Evolutionary conservation across 2,888 invertebrate species (phyloP).

Genomic region (Bembecia ichneumoniformis): DNA sequence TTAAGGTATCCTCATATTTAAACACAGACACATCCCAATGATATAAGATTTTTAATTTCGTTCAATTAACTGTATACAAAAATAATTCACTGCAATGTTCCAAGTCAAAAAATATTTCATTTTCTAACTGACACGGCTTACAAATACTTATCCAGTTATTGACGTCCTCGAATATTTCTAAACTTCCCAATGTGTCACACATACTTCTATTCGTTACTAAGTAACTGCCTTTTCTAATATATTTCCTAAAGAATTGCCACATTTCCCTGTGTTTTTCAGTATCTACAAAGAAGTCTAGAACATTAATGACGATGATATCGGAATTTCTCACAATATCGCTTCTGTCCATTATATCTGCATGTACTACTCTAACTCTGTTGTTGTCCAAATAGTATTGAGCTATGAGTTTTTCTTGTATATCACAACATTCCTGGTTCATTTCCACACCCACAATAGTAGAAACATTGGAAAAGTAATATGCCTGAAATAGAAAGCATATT

Average conservation of each 20-base stretch:
- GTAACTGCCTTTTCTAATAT: slow-evolving; percentile 68
- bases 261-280: slow-evolving; percentile 70
- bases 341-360: slow-evolving; percentile 72
- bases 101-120: slow-evolving; percentile 55
- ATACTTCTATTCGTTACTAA: slow-evolving; percentile 74
- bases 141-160: slow-evolving; percentile 60
- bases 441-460: slow-evolving; percentile 77
- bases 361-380: slow-evolving; percentile 66
- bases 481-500: slow-evolving; percentile 53
- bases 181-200: slow-evolving; percentile 56
- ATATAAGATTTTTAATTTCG: slow-evolving; percentile 4
- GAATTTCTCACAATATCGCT: slow-evolving; percentile 66
- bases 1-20: no score
- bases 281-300: slow-evolving; percentile 78
- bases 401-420: slow-evolving; percentile 73
- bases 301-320: slow-evolving; percentile 77
- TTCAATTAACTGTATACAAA: slow-evolving; percentile 62
- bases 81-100: slow-evolving; percentile 50
- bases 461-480: slow-evolving; percentile 72
- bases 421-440: slow-evolving; percentile 77
- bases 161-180: slow-evolving; percentile 61
- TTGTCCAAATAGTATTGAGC: slow-evolving; percentile 62
- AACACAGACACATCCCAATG: no score
- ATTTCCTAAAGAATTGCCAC: slow-evolving; percentile 73
- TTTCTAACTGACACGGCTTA: slow-evolving; percentile 51